Evolutionary conservation across 92 coral and sea anemone genomes (phyloP), one percentile per base, ranked within the genome.

Genomic region (Chrysogorgia sp.): DNA sequence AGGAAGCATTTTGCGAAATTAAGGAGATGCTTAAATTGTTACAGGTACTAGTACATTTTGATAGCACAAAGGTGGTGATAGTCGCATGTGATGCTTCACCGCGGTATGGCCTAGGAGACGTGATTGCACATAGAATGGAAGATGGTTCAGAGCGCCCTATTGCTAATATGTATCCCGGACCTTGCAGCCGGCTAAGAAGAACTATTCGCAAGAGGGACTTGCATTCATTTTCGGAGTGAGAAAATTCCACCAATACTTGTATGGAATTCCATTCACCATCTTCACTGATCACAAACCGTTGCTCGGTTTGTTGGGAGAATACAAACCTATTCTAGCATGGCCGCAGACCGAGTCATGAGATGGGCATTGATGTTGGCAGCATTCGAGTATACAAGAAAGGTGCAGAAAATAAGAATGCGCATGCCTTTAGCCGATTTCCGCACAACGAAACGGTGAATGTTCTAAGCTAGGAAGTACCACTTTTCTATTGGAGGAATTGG

Each of bases 81-180:
- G 43, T 81, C 3, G 61, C 83, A 33, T 58, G 62, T 37, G 84
- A 83, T 63, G 87, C 87, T 23, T 83, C 87, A 30, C 70, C 87
- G 24, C n/a, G n/a, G n/a, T 76, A 63, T 59, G 78, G 87, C 32
- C 80, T 84, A 50, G 80, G 80, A 28, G 76, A 57, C 5, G 88
- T 67, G 13, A 25, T 77, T 58, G 77, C 88, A 19, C 84, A 77
- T 41, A 32, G 77, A 14, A 63, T 78, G 34, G 88, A 84, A 41
- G 84, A 49, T 63, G 81, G 81, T 9, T 30, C 28, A 28, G 80
- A 77, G 50, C 74, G 71, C 4, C 83, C 83, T 5, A 76, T 83
- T 7, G 62, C 80, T 10, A n/a, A n/a, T 76, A 61, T 23, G 82
- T 82, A 12, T 75, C 75, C 22, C 67, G 82, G 25, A 53, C 87